A percentile compares a stretch with the other conserved stretches of the same genome.
Evolutionary conservation across 2,113 vertebrate species (phyloP).

Genomic region (Psettodes erumei): DNA sequence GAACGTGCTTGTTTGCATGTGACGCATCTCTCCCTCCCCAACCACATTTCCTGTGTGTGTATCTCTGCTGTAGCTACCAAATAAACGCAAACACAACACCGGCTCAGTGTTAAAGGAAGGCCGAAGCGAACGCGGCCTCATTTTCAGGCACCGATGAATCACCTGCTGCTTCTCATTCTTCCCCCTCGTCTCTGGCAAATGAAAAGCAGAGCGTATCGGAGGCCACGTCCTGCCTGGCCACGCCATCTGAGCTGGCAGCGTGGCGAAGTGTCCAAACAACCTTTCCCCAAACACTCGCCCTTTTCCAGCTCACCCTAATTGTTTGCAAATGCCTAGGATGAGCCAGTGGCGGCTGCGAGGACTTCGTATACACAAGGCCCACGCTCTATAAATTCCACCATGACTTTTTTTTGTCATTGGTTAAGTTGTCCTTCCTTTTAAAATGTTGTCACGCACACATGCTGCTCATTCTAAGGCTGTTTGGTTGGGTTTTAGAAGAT

Average conservation of each 20-base stretch:
- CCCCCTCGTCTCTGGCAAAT: constrained; percentile 33
- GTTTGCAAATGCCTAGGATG: constrained; percentile 72
- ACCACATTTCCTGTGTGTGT: neutral
- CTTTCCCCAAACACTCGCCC: constrained; percentile 46
- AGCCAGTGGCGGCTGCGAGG: constrained; percentile 45
- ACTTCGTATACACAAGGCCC: constrained; percentile 49
- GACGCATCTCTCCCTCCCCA: no score
- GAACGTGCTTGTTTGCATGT: neutral
- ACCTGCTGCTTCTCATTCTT: constrained; percentile 50
- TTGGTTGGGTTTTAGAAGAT: constrained; percentile 13
- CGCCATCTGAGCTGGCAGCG: constrained; percentile 49
- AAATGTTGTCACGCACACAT: neutral
- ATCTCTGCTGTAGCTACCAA: neutral
- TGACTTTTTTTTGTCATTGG: constrained; percentile 9
- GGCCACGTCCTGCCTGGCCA: constrained; percentile 31
- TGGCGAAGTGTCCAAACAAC: constrained; percentile 61
- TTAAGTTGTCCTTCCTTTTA: constrained; percentile 21
- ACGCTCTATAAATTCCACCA: constrained; percentile 17
- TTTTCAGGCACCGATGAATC: constrained; percentile 46
- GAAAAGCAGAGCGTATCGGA: constrained; percentile 46
- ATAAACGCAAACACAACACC: neutral
- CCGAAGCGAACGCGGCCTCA: constrained; percentile 7
- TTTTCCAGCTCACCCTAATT: constrained; percentile 45
- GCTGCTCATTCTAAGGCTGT: constrained; percentile 10
- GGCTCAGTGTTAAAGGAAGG: neutral